Base-by-base conservation (phyloP, 2,888 invertebrate species). In the Leucophenga maculata region DNA sequence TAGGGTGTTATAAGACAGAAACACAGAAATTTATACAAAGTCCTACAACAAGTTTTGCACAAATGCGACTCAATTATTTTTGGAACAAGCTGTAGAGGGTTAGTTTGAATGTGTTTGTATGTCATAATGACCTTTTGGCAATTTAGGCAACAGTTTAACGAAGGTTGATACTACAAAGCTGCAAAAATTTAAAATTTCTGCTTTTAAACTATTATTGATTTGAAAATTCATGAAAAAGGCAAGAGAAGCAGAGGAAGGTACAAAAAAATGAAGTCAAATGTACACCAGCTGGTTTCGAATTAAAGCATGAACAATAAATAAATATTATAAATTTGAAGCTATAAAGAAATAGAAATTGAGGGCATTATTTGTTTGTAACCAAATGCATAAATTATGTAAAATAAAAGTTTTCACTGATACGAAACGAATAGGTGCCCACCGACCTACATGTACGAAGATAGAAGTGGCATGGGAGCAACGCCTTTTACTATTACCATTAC, bases 391-490 rank as follows among this genome's bases (percentile, higher is more conserved):
- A 79, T 80, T 80, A 80, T 80, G 80, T 82, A 80, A 39, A 80
- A 80, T 82, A 77, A 74, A 78, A 77, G 76, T 80, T 80, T 80
- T 80, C 82, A 78, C 80, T 79, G 75, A 6, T 66, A 67, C 69
- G 70, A 75, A 67, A 71, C 74, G 26, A 72, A 77, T 74, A 59
- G 11, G 9, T 13, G n/a, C n/a, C n/a, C n/a, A n/a, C n/a, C n/a
- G n/a, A 16, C 16, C 8, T 13, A 11, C 11, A 1, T 57, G 22
- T 57, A 22, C 18, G 4, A 18, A 54, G 11, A 39, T 11, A 39
- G 11, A 39, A 39, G 8, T 6, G 11, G 11, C 8, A 39, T 39
- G 1, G 39, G 39, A 39, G 8, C 39, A 11, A 39, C 3, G 8
- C 39, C 8, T 39, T 39, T 39, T 39, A 39, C 39, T 39, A 39